Evolutionary conservation across 2,113 vertebrate genomes (phyloP), one percentile per base, ranked within the genome.

Genomic region (Oncorhynchus gorbuscha): DNA sequence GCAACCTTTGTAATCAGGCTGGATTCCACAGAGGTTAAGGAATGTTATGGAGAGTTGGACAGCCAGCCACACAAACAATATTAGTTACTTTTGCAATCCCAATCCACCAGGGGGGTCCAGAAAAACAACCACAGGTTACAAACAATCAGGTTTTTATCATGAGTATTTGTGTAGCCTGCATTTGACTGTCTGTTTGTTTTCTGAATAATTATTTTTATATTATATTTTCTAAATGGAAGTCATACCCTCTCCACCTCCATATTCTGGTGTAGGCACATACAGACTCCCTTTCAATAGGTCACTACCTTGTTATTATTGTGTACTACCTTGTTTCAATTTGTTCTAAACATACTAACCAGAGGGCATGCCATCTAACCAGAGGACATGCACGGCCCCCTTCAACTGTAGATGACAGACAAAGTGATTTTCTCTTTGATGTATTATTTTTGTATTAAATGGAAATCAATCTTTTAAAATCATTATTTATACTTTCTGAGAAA

Each of bases 371-470:
- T 82, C 81, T 85, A 81, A 90, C 80, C 87, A 86, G 89, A 89
- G 78, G 89, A 86, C 87, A 89, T 87, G 85, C 79, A 26, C 51
- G 64, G 75, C 55, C 70, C 80, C 75, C 78, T 88, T 61, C 65
- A 68, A 51, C 74, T 58, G 48, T 77, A 78, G 89, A 86, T 89
- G 87, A 85, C 85, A 76, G 84, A 82, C 84, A 71, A 86, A 74
- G 69, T 93, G 84, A 55, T 55, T 90, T 89, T 79, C 69, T 91
- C 82, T 67, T 78, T 89, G 84, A 90, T 95, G 93, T 95, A 95
- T 93, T 95, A 95, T 95, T 95, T 95, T 95, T 95, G 94, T 94
- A 95, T 88, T 93, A 94, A 94, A 93, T 91, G 86, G 68, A 93
- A 95, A 94, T 93, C 93, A 94, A 93, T 93, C 91, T 87, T 89